These are phyloP conservation scores for Cheirogaleus major DNA, from an alignment of 2,797 vertebrate genomes.

Conservation along the genomic window DNA sequence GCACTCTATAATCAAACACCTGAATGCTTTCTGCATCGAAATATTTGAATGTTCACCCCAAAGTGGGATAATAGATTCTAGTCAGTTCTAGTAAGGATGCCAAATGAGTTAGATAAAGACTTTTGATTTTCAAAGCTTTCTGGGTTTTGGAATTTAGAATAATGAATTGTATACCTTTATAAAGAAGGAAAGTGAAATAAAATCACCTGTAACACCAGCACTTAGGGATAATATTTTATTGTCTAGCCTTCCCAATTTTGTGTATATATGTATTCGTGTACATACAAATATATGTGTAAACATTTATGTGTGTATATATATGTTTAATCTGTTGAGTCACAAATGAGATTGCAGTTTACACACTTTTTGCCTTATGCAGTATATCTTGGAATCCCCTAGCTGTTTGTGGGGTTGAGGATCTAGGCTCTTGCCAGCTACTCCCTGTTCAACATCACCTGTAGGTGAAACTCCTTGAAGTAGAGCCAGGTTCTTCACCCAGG, in stretches of 20 bases:
- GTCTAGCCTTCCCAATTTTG: constrained; percentile 7
- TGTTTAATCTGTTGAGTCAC: background rate
- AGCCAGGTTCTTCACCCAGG: background rate
- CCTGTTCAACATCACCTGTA: constrained; percentile 17
- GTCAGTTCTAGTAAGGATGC: background rate
- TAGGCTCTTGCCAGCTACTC: constrained; percentile 15
- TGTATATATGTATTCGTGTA: background rate
- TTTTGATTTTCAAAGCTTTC: constrained; percentile 33
- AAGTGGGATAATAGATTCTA: constrained; percentile 17
- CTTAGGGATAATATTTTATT: constrained; percentile 37
- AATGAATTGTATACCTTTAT: background rate
- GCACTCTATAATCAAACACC: background rate
- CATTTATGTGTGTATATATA: background rate
- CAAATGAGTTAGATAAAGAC: constrained; percentile 23
- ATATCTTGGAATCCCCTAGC: constrained; percentile 34
- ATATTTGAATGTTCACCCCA: constrained; percentile 29
- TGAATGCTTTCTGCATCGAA: background rate
- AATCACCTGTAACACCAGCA: background rate
- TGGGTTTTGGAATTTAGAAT: constrained; percentile 31
- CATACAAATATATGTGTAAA: background rate
- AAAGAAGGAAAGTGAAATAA: constrained; percentile 15
- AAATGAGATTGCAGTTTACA: background rate
- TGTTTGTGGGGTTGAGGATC: constrained; percentile 21
- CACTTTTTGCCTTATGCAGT: background rate
- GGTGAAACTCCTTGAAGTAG: background rate